Evolutionary conservation across 2,888 invertebrate species (phyloP), one percentile per base, ranked within the genome.

Genomic region (Scrobipalpa costella): DNA sequence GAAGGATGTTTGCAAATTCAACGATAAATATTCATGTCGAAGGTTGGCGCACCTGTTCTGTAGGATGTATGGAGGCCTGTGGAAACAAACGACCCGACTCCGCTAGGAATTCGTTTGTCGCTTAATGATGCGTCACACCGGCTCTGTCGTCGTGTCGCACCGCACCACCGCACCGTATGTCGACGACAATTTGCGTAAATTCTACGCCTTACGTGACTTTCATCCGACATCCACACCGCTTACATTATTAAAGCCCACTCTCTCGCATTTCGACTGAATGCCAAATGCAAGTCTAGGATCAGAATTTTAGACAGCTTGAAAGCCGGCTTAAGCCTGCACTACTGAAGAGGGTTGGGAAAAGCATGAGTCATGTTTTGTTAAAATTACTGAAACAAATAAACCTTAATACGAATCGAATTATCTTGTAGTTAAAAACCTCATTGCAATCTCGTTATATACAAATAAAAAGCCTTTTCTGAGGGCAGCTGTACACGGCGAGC

Each of bases 371-470:
- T n/a, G n/a, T n/a, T n/a, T n/a, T n/a, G n/a, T n/a, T n/a, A n/a
- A n/a, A n/a, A n/a, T n/a, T n/a, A n/a, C n/a, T n/a, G 13, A 13
- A 68, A 76, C 70, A 68, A 63, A 64, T 69, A 5, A 49, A 49
- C 9, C 49, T 67, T 66, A 78, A 77, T 74, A 79, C 75, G 78
- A 80, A 79, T 80, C 75, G 84, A 80, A 83, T 86, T 85, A 84
- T 77, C 70, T 71, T 74, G 76, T 77, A 78, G 83, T 83, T 83
- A 83, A 82, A 83, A 83, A 81, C 80, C 80, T 84, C 79, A 83
- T 86, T 86, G 74, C 73, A 75, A 84, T 83, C 83, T 85, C 83
- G 83, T 86, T 86, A 84, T 80, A 77, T 79, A 73, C 80, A 84
- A 86, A 86, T 86, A 86, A 86, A 85, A 85, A 81, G 80, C 73